Evolutionary conservation across 2,797 vertebrate genomes (phyloP).

Genomic region (Benthosema pterotum): DNA sequence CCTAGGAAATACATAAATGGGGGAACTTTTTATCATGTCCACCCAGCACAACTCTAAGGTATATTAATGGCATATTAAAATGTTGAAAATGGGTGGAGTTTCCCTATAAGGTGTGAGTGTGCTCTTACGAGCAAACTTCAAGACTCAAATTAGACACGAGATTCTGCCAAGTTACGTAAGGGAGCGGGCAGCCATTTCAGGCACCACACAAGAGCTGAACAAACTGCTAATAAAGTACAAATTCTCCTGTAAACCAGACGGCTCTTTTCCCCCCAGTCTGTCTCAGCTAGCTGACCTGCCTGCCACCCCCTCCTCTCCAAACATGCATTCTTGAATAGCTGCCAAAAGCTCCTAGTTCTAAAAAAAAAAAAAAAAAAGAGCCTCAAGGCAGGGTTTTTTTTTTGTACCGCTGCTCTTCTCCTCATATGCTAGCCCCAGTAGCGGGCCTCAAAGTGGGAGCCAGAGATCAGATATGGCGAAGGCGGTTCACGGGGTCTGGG

Average conservation of each 20-base stretch:
- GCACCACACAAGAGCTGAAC: background rate
- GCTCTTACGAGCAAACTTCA: background rate
- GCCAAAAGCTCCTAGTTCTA: constrained; percentile 29
- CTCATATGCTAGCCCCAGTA: background rate
- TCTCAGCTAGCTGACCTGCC: constrained; percentile 16
- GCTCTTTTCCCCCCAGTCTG: background rate
- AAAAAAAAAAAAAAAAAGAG: background rate
- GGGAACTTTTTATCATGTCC: no score
- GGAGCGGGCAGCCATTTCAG: background rate
- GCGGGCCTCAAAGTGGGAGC: constrained; percentile 6
- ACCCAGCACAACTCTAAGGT: no score
- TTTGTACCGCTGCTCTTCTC: background rate
- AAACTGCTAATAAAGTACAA: background rate
- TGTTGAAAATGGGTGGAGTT: no score
- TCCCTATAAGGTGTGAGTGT: background rate
- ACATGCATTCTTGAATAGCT: constrained; percentile 40
- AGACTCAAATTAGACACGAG: background rate
- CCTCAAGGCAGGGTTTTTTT: constrained; percentile 28
- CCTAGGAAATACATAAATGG: no score
- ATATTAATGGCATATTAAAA: no score
- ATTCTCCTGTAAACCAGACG: background rate
- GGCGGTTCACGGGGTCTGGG: background rate
- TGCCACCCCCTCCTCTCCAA: constrained; percentile 14
- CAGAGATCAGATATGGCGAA: constrained; percentile 24
- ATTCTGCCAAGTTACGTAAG: background rate